Evolutionary conservation across 2,888 invertebrate genomes (phyloP).

Genomic region (Orgyia antiqua): DNA sequence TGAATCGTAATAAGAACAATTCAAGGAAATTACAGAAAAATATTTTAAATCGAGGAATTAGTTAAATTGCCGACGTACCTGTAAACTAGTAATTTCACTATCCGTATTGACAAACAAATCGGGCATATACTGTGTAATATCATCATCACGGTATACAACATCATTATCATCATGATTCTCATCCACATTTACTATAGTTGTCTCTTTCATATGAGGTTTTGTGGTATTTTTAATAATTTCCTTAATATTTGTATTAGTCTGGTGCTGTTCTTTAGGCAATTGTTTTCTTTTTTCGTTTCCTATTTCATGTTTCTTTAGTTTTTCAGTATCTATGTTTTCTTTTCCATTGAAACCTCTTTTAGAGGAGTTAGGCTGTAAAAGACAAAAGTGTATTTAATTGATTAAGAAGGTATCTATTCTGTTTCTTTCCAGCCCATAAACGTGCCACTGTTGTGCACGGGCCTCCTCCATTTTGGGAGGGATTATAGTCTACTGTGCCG

Average conservation of each 20-base stretch:
- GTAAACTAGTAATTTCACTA: constrained; percentile 29
- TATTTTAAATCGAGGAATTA: too few relatives aligned
- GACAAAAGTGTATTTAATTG: too few relatives aligned
- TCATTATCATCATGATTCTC: constrained; percentile 5
- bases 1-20: too few relatives aligned
- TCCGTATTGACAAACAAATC: constrained; percentile 32
- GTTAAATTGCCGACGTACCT: constrained; percentile 14
- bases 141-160: constrained; percentile 16
- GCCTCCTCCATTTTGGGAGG: too few relatives aligned
- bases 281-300: background rate
- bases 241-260: background rate
- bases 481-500: too few relatives aligned
- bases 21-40: too few relatives aligned
- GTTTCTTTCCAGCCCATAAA: too few relatives aligned
- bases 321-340: background rate
- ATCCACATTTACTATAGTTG: too few relatives aligned
- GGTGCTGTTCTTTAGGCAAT: background rate
- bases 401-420: too few relatives aligned
- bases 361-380: background rate
- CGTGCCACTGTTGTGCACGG: too few relatives aligned
- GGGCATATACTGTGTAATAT: constrained; percentile 18
- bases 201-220: background rate
- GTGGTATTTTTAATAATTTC: background rate
- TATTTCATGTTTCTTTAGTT: background rate
- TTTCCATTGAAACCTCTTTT: background rate